These are phyloP conservation scores for Lagopus muta DNA, from an alignment of 2,113 vertebrate species.

Conservation along the genomic window DNA sequence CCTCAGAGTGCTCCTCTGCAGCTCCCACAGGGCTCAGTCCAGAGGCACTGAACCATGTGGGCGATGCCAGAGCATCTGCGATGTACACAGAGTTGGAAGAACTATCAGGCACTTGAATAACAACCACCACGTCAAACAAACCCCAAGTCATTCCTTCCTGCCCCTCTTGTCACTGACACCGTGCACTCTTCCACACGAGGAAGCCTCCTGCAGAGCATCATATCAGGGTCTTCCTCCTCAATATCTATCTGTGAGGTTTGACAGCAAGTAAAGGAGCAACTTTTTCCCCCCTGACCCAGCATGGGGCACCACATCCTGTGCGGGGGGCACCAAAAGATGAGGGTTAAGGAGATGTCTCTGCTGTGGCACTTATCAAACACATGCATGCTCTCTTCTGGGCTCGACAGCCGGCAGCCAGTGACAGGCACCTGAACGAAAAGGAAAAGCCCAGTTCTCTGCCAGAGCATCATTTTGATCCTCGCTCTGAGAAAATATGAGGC, in stretches of 20 bases:
- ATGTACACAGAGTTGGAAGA: background rate
- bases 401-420: background rate
- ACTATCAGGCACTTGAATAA: background rate
- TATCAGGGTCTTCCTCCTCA: background rate
- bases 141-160: background rate
- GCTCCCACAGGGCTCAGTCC: background rate
- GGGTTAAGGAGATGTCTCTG: background rate
- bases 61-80: no score
- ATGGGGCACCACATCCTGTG: no score
- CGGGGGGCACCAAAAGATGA: background rate
- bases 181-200: rapidly evolving
- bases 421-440: background rate
- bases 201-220: background rate
- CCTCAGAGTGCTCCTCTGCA: background rate
- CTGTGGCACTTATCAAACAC: rapidly evolving
- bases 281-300: background rate
- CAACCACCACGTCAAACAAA: background rate
- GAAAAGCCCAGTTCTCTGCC: background rate
- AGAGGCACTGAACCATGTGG: background rate
- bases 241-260: no score
- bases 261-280: rapidly evolving
- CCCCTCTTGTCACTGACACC: background rate
- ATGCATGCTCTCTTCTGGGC: no score
- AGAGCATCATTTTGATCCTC: background rate
- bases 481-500: background rate